Percentiles rank a stretch among this genome's conserved stretches.
Evolutionary conservation across 1,140 invertebrate genomes (phyloP).

Genomic region (Acyrthosiphon pisum): DNA sequence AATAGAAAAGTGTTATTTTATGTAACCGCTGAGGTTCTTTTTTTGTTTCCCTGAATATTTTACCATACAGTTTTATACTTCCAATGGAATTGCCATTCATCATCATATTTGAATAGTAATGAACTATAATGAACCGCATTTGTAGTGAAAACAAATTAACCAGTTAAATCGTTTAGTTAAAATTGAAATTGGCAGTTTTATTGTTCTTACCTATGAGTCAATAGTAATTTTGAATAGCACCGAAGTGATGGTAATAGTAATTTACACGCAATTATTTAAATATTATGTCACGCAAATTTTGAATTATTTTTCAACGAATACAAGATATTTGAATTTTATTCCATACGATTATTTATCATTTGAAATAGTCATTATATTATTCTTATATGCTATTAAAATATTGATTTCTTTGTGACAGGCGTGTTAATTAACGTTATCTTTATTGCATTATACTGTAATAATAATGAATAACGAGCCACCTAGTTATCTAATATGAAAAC

Average conservation of each 20-base stretch:
- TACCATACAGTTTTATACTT: not conserved
- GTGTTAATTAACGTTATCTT: not conserved
- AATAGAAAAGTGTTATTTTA: not conserved
- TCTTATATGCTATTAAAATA: not conserved
- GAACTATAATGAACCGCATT: not conserved
- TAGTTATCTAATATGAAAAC: not conserved
- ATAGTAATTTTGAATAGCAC: not conserved
- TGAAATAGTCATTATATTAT: not conserved
- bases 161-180: not conserved
- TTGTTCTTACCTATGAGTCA: not conserved
- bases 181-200: not conserved
- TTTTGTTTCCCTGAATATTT: not conserved
- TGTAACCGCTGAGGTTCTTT: not conserved
- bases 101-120: not conserved
- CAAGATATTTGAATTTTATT: not conserved
- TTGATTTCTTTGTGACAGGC: not conserved
- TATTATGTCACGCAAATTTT: not conserved
- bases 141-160: not conserved
- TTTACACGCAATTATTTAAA: constrained; percentile 15
- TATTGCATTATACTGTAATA: not conserved
- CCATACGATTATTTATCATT: not conserved
- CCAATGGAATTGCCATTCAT: not conserved
- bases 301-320: not conserved
- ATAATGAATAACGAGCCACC: not conserved
- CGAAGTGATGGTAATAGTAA: not conserved